Evolutionary conservation across 2,797 vertebrate species (phyloP).

Genomic region (Scarus forsteni): DNA sequence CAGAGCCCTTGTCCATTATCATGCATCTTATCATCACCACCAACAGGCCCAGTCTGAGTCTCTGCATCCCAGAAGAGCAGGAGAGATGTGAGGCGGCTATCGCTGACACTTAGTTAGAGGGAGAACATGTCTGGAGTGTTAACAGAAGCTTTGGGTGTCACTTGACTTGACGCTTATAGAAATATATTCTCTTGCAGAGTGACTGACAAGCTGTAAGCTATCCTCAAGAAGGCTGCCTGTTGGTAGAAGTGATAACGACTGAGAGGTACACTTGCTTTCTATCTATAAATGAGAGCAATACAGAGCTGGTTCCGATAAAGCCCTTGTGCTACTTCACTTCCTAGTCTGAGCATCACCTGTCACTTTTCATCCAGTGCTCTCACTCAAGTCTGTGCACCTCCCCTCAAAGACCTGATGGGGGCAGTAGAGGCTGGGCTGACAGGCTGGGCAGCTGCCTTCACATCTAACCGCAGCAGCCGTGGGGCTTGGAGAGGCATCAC

Average conservation of each 20-base stretch:
- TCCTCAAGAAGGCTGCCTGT: slow-evolving; percentile 34
- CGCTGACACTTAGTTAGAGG: slow-evolving; percentile 67
- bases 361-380: slow-evolving; percentile 49
- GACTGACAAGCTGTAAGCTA: slow-evolving; percentile 51
- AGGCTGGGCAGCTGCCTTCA: slow-evolving; percentile 18
- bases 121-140: slow-evolving; percentile 72
- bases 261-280: slow-evolving; percentile 36
- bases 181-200: slow-evolving; percentile 50
- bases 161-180: slow-evolving; percentile 69
- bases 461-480: slow-evolving; percentile 39
- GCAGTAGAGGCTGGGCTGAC: slow-evolving; percentile 77
- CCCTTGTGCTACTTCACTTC: slow-evolving; percentile 48
- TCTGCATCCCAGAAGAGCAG: slow-evolving; percentile 46
- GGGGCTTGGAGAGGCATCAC: slow-evolving; percentile 52
- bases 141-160: slow-evolving; percentile 73
- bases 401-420: slow-evolving; percentile 72
- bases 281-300: slow-evolving; percentile 32
- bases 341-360: slow-evolving; percentile 67
- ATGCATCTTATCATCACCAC: slow-evolving; percentile 63
- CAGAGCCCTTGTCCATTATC: slow-evolving; percentile 68
- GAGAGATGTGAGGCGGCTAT: slow-evolving; percentile 38
- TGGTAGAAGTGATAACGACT: slow-evolving; percentile 25
- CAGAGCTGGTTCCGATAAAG: slow-evolving; percentile 27
- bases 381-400: slow-evolving; percentile 50
- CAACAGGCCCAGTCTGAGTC: slow-evolving; percentile 44